A percentile compares a stretch with the other conserved stretches of the same genome.
These are phyloP conservation scores for Helicoverpa armigera DNA, from an alignment of 1,140 invertebrate genomes.

Conservation along the genomic window DNA sequence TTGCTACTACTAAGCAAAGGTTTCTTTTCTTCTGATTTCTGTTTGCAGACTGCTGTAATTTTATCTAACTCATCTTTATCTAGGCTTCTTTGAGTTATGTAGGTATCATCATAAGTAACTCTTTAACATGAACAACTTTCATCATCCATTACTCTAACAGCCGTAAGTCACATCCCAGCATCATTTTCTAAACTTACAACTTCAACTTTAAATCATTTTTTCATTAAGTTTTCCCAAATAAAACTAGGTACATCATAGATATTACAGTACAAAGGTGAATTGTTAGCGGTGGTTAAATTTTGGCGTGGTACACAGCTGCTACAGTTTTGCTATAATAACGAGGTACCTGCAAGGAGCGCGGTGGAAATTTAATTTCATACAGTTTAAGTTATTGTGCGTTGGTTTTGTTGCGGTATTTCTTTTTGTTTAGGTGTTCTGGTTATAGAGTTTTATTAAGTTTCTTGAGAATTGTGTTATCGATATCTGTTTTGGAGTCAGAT, in stretches of 20 bases:
- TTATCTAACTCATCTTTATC: no score
- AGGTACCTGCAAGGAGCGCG: slow-evolving; percentile 64
- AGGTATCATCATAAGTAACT: neutral
- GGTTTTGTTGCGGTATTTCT: slow-evolving; percentile 12
- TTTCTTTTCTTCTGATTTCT: no score
- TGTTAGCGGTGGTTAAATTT: slow-evolving; percentile 59
- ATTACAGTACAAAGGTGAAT: slow-evolving; percentile 18
- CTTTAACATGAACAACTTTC: neutral
- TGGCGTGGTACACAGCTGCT: slow-evolving; percentile 62
- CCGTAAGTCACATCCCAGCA: neutral
- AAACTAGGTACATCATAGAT: slow-evolving; percentile 20
- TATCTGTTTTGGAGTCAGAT: neutral
- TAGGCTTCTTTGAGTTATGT: no score
- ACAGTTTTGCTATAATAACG: slow-evolving; percentile 59
- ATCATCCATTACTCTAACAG: no score
- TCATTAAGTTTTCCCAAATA: slow-evolving; percentile 24
- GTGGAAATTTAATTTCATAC: slow-evolving; percentile 52
- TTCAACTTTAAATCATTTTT: neutral
- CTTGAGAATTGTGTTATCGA: neutral
- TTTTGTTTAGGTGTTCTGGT: slow-evolving; percentile 7
- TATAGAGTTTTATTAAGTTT: neutral
- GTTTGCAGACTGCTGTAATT: no score
- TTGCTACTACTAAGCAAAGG: no score
- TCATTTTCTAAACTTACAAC: neutral
- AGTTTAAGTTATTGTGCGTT: slow-evolving; percentile 40